These are phyloP conservation scores for Sarcophaga variegata DNA, from an alignment of 2,888 invertebrate species.

Conservation along the genomic window DNA sequence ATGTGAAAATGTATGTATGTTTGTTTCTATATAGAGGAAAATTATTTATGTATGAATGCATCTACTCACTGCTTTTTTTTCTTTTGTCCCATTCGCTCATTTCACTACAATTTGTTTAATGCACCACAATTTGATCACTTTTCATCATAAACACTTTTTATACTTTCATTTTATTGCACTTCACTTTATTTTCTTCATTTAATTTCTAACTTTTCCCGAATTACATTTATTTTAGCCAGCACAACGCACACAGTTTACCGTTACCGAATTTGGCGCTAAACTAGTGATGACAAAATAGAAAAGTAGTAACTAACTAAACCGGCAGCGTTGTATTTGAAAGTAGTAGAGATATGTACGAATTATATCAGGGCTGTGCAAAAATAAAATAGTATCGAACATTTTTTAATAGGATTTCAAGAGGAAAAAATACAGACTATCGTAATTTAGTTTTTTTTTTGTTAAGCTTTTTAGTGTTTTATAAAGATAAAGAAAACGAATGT, in stretches of 20 bases:
- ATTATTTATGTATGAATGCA: no score
- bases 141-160: no score
- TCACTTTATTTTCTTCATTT: not conserved
- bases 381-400: slow-evolving; percentile 46
- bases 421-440: slow-evolving; percentile 29
- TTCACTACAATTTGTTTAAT: no score
- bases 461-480: slow-evolving; percentile 31
- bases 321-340: slow-evolving; percentile 27
- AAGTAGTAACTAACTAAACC: not conserved
- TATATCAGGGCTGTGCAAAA: slow-evolving; percentile 21
- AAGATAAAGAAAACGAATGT: slow-evolving; percentile 52
- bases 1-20: no score
- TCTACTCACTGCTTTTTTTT: no score
- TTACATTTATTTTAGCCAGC: not conserved
- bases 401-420: slow-evolving; percentile 40
- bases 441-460: slow-evolving; percentile 15
- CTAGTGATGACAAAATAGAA: slow-evolving; percentile 32
- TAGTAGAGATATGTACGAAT: not conserved
- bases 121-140: no score
- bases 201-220: not conserved
- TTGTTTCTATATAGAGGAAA: no score
- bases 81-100: no score
- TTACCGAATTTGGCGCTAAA: slow-evolving; percentile 6
- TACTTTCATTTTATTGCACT: no score
- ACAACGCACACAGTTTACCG: not conserved